Evolutionary conservation across 2,113 vertebrate species (phyloP), one percentile per base, ranked within the genome.

Genomic region (Apistogramma diplotaenia): DNA sequence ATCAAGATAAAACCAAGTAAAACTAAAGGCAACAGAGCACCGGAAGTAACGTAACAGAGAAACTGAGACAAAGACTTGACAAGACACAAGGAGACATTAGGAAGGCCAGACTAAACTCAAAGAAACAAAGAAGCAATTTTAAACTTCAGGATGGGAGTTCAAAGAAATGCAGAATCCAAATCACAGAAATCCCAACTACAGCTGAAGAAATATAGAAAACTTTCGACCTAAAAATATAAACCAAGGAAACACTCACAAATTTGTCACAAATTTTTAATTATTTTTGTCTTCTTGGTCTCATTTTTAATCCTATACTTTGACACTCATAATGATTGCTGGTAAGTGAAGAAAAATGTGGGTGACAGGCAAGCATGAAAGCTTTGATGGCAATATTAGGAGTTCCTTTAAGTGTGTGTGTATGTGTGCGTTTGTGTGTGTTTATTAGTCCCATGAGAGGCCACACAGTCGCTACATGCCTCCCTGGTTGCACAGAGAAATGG

Each of bases 371-470:
- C 31, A 65, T 19, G 40, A 56, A 67, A n/a, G 76, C 85, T 91
- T 90, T 93, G 84, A 89, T 86, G 86, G 56, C 75, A 84, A 79
- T 77, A 78, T 85, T 78, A 33, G 21, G 80, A 15, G 23, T 74
- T 72, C 25, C 29, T 84, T 78, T 57, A 40, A 65, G 57, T 18
- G 72, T 19, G 77, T 65, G 77, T 25, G 16, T 21, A 25, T 6
- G 6, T 76, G 49, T 55, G 61, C 76, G 33, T 11, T 53, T 40
- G 71, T 49, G 57, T 33, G 54, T 70, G 74, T 74, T 21, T 58
- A 18, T 82, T 77, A 56, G 78, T 92, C 91, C 81, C 91, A 81
- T 77, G 81, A 89, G 89, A 88, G 74, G 74, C 59, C 81, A 89
- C 57, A 67, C 57, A 82, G 85, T 71, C 73, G 81, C 74, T 67